Conservation (phyloP, 2,113 vertebrate species). For the Diadophis punctatus region DNA sequence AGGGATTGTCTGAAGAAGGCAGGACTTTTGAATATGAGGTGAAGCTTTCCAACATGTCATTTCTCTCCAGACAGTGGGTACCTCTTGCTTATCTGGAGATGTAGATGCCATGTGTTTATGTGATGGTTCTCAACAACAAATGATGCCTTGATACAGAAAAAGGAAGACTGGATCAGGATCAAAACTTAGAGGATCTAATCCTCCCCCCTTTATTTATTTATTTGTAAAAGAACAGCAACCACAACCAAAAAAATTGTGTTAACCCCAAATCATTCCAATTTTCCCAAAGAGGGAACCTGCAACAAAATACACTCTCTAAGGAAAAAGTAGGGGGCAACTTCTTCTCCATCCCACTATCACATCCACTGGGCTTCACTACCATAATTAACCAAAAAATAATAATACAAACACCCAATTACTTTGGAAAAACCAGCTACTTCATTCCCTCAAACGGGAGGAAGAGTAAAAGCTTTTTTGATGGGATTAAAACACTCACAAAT, state of each 20-base stretch:
- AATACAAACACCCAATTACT: neutral
- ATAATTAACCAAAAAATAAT: neutral
- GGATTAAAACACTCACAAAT: neutral
- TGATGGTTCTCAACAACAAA: neutral
- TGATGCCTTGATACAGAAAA: neutral
- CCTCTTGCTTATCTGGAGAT: neutral
- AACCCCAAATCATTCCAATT: neutral
- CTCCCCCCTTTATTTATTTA: neutral
- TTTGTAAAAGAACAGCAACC: neutral
- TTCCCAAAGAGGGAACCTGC: neutral
- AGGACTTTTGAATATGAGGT: neutral
- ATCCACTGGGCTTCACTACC: neutral
- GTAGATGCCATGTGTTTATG: neutral
- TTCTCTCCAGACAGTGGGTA: neutral
- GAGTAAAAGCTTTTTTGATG: neutral
- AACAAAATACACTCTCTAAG: neutral
- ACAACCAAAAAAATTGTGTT: neutral
- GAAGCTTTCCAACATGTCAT: neutral
- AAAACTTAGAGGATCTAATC: neutral
- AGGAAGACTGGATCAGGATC: neutral
- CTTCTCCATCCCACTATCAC: neutral
- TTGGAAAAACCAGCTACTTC: neutral
- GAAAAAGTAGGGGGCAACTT: neutral
- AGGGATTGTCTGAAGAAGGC: neutral
- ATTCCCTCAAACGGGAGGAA: neutral